Base-by-base conservation (phyloP, 2,888 invertebrate species). In the Cantharis rufa region DNA sequence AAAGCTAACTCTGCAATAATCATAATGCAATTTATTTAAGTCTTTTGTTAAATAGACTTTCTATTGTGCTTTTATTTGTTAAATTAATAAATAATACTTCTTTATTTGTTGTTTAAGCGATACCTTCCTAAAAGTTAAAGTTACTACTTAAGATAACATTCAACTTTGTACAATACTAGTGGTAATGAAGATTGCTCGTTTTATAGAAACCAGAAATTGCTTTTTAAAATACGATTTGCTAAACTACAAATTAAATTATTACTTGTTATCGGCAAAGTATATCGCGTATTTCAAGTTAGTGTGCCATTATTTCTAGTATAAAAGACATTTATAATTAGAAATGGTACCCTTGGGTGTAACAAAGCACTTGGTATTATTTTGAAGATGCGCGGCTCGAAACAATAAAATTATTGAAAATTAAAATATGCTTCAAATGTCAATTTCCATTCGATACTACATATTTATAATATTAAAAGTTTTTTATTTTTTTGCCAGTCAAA, bases 61-160 rank as follows among this genome's bases (percentile, higher is more conserved):
- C 7, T 48, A 48, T 48, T 48, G 48, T 48, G 7, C 13, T 66
- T 66, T 66, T 66, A 66, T 66, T 66, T 66, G 24, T 66, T 66
- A 66, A 21, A 66, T n/a, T 48, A 48, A 48, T 48, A 48, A n/a
- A 48, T n/a, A 48, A 48, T 48, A 48, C 48, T 48, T 48, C n/a
- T 75, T 75, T 77, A 79, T 69, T 75, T 76, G 77, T 73, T 79
- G 81, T 80, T 80, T 81, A 81, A 79, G 48, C 64, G 64, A 66
- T 83, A 83, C 83, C 83, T 83, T 83, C 83, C 83, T 82, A 83
- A 83, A 83, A 83, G 83, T 83, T 83, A 83, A 24, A 82, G 82
- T 83, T 83, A 83, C 83, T 83, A 82, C 83, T 83, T 82, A 78
- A 81, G 79, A 80, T 21, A 66, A 9, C 64, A 66, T 66, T 66